Conservation (phyloP, 2,113 vertebrate species). For the Eupsittula cactorum region DNA sequence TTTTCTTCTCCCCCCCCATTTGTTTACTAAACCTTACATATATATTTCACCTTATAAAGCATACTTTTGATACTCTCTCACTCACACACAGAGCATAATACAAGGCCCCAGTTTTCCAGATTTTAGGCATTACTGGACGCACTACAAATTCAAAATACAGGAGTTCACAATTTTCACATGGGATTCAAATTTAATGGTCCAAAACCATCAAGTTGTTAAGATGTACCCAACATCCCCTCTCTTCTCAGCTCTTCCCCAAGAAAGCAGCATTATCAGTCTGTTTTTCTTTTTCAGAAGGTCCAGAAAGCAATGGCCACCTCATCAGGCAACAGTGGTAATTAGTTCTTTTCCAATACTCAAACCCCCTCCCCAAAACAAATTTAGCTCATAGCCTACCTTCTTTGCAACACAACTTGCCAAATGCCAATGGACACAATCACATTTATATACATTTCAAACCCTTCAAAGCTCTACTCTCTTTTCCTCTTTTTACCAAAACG, state of each 20-base stretch:
- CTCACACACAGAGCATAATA: background rate
- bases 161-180: background rate
- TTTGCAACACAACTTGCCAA: background rate
- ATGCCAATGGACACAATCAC: background rate
- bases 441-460: background rate
- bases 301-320: background rate
- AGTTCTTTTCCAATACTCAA: background rate
- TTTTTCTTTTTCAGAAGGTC: background rate
- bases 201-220: background rate
- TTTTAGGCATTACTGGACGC: background rate
- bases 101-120: background rate
- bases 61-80: background rate
- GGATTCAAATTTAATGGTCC: background rate
- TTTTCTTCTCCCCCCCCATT: too few relatives aligned
- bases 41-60: background rate
- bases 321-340: background rate
- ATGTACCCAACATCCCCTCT: rapidly evolving
- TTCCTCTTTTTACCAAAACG: background rate
- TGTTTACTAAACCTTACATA: background rate
- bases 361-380: background rate
- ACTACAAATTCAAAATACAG: background rate
- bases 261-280: background rate
- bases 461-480: background rate
- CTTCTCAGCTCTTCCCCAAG: background rate
- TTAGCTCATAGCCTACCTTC: background rate